Base-by-base conservation (phyloP, 1,140 invertebrate species). In the Wiebesia pumilae region DNA sequence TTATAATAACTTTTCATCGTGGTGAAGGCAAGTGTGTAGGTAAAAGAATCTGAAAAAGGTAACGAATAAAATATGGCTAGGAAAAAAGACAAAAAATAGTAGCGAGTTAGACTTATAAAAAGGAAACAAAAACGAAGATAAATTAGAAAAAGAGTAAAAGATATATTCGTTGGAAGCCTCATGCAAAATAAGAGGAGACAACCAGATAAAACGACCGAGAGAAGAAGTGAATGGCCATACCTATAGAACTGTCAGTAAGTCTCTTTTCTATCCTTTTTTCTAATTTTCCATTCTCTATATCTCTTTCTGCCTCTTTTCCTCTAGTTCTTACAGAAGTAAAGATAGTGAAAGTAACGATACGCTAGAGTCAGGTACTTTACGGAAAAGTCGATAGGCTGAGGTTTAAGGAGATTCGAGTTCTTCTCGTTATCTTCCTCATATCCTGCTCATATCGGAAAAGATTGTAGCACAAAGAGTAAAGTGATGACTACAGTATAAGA, bases 161-260 rank as follows among this genome's bases (percentile, higher is more conserved):
- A 84, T 88, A 83, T 62, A 78, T 88, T 87, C 82, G 81, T 77
- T 89, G 78, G 80, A 71, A 85, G n/a, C 69, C 73, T 89, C 87
- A 82, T 87, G 83, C 85, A 87, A 87, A 88, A 88, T 86, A 81
- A 88, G 84, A 82, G 65, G 86, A 75, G 77, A 62, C 58, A 54
- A 33, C 12, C 82, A 87, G 77, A 88, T 21, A 71, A 35, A 47
- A 83, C 83, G 82, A 54, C 47, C 58, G 62, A 87, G 79, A 27
- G 62, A 54, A 84, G 54, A 71, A 86, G 73, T 81, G 88, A 89
- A 90, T 89, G 88, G 88, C 87, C 88, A 88, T 89, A 87, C 73
- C 87, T 89, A 90, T 88, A 90, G 89, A 90, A 88, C 89, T 81
- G 88, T 83, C 58, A 81, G 21, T 38, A 67, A 75, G 47, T 75